phyloP scores from a whole-genome alignment of 1,140 invertebrate species.

The Stegodyphus mimosarum region DNA sequence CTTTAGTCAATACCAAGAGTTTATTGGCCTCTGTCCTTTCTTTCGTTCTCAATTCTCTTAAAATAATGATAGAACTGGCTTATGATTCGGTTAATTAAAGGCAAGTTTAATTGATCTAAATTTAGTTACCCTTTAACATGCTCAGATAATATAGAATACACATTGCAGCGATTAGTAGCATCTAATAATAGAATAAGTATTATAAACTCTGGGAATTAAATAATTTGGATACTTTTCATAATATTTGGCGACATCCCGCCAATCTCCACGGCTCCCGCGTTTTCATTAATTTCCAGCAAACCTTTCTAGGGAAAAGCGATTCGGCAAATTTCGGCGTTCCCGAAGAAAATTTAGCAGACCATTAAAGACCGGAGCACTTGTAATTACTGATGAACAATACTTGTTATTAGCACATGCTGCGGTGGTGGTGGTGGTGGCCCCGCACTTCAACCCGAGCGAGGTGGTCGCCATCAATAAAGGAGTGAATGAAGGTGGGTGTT shows the following conservation, averaged over 20 bases:
- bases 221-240: too few relatives aligned
- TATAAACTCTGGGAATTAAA: too few relatives aligned
- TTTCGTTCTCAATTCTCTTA: too few relatives aligned
- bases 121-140: too few relatives aligned
- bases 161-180: too few relatives aligned
- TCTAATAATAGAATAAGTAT: too few relatives aligned
- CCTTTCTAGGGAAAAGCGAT: background rate
- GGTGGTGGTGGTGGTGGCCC: background rate
- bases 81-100: too few relatives aligned
- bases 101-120: too few relatives aligned
- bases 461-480: constrained; percentile 3
- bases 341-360: constrained; percentile 30
- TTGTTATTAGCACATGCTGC: constrained; percentile 53
- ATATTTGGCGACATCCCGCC: constrained; percentile 2
- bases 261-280: background rate
- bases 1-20: too few relatives aligned
- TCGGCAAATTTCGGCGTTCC: constrained; percentile 23
- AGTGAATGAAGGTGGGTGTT: constrained; percentile 19
- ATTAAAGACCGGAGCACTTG: constrained; percentile 22
- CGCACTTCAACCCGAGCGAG: background rate
- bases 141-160: too few relatives aligned
- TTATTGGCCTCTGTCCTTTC: too few relatives aligned
- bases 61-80: too few relatives aligned
- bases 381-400: constrained; percentile 54
- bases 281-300: constrained; percentile 24